Evolutionary conservation across 2,797 vertebrate species (phyloP).

Genomic region (Hylomyscus alleni): DNA sequence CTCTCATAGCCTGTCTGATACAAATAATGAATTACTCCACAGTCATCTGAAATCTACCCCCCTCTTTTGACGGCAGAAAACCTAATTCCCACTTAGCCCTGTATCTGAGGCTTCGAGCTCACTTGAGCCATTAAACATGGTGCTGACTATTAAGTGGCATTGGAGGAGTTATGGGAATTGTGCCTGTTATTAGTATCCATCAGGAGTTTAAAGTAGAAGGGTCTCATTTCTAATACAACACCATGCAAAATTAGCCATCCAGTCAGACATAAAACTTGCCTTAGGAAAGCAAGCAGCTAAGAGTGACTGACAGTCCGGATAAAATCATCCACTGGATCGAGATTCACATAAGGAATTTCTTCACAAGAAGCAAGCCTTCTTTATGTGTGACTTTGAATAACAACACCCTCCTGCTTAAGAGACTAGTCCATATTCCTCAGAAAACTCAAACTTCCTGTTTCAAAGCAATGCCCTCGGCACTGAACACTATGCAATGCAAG

Average conservation of each 20-base stretch:
- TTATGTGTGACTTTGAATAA: conserved; percentile 65
- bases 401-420: conserved; percentile 69
- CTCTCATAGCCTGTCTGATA: conserved; percentile 54
- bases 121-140: conserved; percentile 64
- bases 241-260: conserved; percentile 77
- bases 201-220: conserved; percentile 77
- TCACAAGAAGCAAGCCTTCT: neutral
- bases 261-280: conserved; percentile 68
- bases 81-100: conserved; percentile 24
- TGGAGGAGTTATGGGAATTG: conserved; percentile 54
- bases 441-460: conserved; percentile 79
- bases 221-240: conserved; percentile 67
- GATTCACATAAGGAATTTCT: conserved; percentile 18
- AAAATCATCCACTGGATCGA: conserved; percentile 55
- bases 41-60: conserved; percentile 63
- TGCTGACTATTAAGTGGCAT: conserved; percentile 28
- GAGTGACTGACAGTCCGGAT: conserved; percentile 15
- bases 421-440: conserved; percentile 76
- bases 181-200: conserved; percentile 14
- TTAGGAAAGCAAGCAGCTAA: conserved; percentile 32
- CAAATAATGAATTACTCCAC: conserved; percentile 53
- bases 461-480: conserved; percentile 73
- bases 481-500: conserved; percentile 59
- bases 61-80: conserved; percentile 63
- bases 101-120: conserved; percentile 54